Evolutionary conservation across 2,888 invertebrate genomes (phyloP).

Genomic region (Drosophila infuscata): DNA sequence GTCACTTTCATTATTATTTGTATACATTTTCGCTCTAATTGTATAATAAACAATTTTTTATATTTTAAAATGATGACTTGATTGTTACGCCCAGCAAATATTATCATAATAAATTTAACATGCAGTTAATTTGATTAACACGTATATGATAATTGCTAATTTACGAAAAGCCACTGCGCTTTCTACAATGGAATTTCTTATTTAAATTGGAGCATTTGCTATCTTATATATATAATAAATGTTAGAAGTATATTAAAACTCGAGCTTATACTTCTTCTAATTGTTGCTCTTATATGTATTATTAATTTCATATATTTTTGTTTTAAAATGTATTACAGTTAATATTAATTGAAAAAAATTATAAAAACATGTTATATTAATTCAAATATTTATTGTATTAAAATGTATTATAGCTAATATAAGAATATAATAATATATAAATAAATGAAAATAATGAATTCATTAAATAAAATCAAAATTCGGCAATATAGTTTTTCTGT

Average conservation of each 20-base stretch:
- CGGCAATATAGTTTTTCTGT: no score
- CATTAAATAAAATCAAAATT: background rate
- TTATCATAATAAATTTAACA: constrained; percentile 6
- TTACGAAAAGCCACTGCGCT: background rate
- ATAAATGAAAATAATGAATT: background rate
- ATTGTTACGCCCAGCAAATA: background rate
- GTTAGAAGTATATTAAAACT: background rate
- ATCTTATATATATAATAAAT: background rate
- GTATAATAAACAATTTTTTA: constrained; percentile 9
- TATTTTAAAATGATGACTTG: background rate
- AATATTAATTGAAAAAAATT: background rate
- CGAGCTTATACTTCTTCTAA: background rate
- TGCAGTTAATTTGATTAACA: constrained; percentile 20
- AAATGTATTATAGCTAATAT: background rate
- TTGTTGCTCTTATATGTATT: background rate
- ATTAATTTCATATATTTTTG: background rate
- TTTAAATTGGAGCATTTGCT: background rate
- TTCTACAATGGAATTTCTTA: background rate
- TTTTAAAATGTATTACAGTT: no score
- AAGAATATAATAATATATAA: no score
- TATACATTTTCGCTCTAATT: constrained; percentile 8
- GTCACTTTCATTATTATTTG: background rate
- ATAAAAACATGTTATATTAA: background rate
- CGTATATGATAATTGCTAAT: constrained; percentile 13
- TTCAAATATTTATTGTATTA: background rate